Evolutionary conservation across 1,140 invertebrate species (phyloP), one percentile per base, ranked within the genome.

Genomic region (Drosophila repletoides): DNA sequence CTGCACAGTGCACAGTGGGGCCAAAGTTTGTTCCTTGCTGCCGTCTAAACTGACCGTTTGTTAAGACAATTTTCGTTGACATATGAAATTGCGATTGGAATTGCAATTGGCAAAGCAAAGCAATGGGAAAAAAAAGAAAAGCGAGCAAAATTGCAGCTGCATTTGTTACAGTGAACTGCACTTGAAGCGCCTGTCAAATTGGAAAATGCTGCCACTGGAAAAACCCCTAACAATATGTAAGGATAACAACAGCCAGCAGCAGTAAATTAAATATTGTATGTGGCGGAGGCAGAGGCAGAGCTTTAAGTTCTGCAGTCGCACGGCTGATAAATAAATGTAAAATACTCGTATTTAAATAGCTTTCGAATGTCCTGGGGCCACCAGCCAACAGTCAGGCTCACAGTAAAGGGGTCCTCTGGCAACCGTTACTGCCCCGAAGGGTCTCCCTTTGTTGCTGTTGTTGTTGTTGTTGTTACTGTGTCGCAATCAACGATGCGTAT

Each of bases 401-500:
- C n/a, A 7, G 29, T 31, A 7, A n/a, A n/a, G n/a, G n/a, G n/a
- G 29, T 9, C n/a, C 29, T 31, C 34, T 17, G 5, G 12, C 34
- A 2, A n/a, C n/a, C n/a, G n/a, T n/a, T n/a, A n/a, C 1, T 31
- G 28, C 15, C n/a, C 14, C 7, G 14, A 17, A 1, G 22, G 7
- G 9, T 9, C 14, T 7, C 4, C 1, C 22, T 9, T 12, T 28
- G 10, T 14, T 28, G 34, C 51, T 55, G 5, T 29, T 26, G 36
- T 48, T 22, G 9, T n/a, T 43, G 46, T 17, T 46, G 28, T 9
- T 34, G 10, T 12, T 58, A 38, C 26, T 43, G 52, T 60, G 56
- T 63, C 26, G 81, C 72, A 86, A 86, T 86, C 80, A 86, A 86
- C 80, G 80, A 86, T 86, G 80, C 80, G 80, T 86, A 86, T 86